phyloP scores from a whole-genome alignment of 2,113 vertebrate species.

The zebrafish (Danio rerio) region DNA sequence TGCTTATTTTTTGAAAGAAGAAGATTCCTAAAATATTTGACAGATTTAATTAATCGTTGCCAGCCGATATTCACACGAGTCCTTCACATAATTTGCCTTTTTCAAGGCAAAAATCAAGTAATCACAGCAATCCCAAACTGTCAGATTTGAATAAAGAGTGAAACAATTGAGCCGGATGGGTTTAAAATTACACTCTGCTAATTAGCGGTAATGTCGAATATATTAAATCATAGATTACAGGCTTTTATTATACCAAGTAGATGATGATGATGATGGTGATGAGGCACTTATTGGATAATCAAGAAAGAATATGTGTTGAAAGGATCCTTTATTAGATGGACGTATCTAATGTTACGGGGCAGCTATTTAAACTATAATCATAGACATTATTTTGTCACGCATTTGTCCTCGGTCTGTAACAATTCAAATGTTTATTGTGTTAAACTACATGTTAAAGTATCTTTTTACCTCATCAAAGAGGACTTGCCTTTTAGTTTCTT shows the following conservation, averaged over 20 bases:
- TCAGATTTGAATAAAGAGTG: constrained; percentile 10
- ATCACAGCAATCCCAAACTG: not conserved
- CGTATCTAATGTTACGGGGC: constrained; percentile 49
- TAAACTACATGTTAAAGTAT: constrained; percentile 46
- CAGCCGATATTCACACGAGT: not conserved
- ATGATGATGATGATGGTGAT: constrained; percentile 29
- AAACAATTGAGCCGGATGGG: constrained; percentile 15
- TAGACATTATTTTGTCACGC: constrained; percentile 51
- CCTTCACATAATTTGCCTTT: not conserved
- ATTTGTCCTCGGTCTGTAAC: constrained; percentile 41
- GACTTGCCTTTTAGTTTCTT: constrained; percentile 55
- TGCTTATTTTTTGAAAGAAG: not conserved
- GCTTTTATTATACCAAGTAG: constrained; percentile 20
- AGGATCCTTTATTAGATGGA: constrained; percentile 33
- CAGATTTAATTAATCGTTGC: not conserved
- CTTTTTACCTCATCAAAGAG: constrained; percentile 44
- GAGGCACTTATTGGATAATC: constrained; percentile 34
- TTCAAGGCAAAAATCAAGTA: constrained; percentile 14
- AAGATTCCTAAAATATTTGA: not conserved
- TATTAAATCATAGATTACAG: constrained; percentile 24
- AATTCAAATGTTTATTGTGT: constrained; percentile 51
- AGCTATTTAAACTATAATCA: constrained; percentile 56
- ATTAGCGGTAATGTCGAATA: constrained; percentile 29
- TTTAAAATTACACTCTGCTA: constrained; percentile 32
- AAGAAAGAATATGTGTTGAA: constrained; percentile 32